phyloP scores from a whole-genome alignment of 2,113 vertebrate genomes.

The Albula goreensis region DNA sequence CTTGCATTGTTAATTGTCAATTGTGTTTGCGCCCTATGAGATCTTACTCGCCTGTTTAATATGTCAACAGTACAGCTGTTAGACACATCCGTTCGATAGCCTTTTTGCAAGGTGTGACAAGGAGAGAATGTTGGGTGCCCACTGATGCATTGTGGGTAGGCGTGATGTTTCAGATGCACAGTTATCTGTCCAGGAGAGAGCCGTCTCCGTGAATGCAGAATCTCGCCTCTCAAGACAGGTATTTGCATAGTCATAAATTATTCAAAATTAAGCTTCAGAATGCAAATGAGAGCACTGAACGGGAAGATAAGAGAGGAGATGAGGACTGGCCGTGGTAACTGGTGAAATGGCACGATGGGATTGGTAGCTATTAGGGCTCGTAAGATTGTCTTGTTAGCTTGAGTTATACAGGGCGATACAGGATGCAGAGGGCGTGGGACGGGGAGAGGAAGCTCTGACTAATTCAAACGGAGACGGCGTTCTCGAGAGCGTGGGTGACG shows the following conservation, averaged over 20 bases:
- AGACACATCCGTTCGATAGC: background rate
- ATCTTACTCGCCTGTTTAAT: constrained; percentile 11
- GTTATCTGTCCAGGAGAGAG: constrained; percentile 26
- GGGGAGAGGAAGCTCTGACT: background rate
- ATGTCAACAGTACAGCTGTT: background rate
- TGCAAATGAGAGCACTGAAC: constrained; percentile 31
- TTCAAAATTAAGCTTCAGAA: constrained; percentile 31
- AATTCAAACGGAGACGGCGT: constrained; percentile 9
- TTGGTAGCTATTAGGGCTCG: constrained; percentile 12
- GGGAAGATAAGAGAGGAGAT: constrained; percentile 27
- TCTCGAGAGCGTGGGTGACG: background rate
- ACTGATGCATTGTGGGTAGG: constrained; percentile 21
- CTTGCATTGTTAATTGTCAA: background rate
- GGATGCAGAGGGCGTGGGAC: constrained; percentile 11
- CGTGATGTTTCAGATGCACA: constrained; percentile 14
- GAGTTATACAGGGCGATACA: constrained; percentile 18
- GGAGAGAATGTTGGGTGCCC: background rate
- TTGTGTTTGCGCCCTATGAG: constrained; percentile 5
- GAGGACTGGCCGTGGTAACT: background rate
- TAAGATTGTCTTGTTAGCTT: constrained; percentile 31
- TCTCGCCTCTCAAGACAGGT: constrained; percentile 27
- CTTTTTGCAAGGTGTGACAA: background rate
- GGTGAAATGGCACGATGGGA: constrained; percentile 12
- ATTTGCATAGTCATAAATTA: constrained; percentile 38
- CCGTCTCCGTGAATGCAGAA: constrained; percentile 1